Conservation (phyloP, 2,797 vertebrate genomes). For the Calcarius lapponicus region DNA sequence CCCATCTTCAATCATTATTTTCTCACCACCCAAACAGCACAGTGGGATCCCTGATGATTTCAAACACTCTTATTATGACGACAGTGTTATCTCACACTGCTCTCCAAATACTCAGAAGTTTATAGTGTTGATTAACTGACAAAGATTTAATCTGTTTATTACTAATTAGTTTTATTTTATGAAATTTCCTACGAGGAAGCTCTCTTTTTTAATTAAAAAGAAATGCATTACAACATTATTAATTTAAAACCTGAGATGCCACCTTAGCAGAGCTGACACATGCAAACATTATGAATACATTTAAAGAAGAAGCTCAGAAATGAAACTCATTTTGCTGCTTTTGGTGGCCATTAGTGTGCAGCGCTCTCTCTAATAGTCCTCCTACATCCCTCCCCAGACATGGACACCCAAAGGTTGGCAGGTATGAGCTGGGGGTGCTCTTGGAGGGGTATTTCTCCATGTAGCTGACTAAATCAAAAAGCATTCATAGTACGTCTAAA, state of each 20-base stretch:
- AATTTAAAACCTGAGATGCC: conserved; percentile 45
- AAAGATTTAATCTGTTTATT: conserved; percentile 56
- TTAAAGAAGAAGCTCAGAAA: not conserved
- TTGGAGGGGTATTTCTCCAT: not conserved
- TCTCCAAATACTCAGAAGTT: conserved; percentile 38
- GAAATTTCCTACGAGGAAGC: not conserved
- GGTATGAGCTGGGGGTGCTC: not conserved
- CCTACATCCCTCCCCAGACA: not conserved
- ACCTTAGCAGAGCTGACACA: conserved; percentile 22
- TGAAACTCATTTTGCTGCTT: not conserved
- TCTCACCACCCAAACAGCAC: conserved; percentile 20
- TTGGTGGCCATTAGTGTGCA: not conserved
- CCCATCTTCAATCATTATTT: conserved; percentile 42
- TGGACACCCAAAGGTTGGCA: not conserved
- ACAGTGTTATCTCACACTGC: conserved; percentile 21
- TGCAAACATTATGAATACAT: not conserved
- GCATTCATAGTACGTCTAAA: not conserved
- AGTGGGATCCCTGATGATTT: conserved; percentile 23
- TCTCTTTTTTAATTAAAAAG: conserved; percentile 58
- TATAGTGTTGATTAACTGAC: conserved; percentile 60
- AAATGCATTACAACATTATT: conserved; percentile 41
- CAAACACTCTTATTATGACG: conserved; percentile 13
- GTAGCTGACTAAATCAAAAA: not conserved
- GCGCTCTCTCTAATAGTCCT: not conserved
- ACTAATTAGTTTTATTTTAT: conserved; percentile 46